Evolutionary conservation across 2,797 vertebrate species (phyloP), one percentile per base, ranked within the genome.

Genomic region (Acridotheres tristis): DNA sequence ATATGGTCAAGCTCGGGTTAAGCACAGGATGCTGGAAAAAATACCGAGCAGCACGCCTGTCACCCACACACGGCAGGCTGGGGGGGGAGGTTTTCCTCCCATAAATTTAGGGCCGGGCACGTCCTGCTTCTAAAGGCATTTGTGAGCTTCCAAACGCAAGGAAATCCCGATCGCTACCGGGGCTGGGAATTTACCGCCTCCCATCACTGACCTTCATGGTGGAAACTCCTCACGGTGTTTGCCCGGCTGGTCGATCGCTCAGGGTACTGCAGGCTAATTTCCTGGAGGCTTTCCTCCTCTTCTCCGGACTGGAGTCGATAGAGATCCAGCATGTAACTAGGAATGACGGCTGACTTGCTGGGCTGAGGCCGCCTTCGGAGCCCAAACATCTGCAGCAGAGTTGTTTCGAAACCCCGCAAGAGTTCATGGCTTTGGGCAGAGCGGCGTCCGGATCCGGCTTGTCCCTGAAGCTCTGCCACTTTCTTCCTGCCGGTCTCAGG

Each of bases 151-250:
- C 85, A 81, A 88, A 90, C 2, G 16, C 72, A 57, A 57, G 79
- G 88, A 88, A 95, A 93, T 79, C 92, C 95, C 84, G 36, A 65
- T 55, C 32, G 43, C 84, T 53, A 43, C 72, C 8, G 17, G 27
- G 75, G 42, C 62, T 81, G 88, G 69, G 89, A 73, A 90, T 93
- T 76, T 66, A 71, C 89, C 75, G 81, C 84, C 55, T 90, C 90
- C 86, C 88, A 84, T 96, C 95, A 96, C 98, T 98, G 97, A 99
- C 99, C 99, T 98, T 99, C 99, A 97, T 99, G 99, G 96, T 99
- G 99, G 98, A 99, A 99, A 85, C 99, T 99, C 97, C 99, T 99
- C 97, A 99, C 99, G 86, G 99, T 99, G 98, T 99, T 99, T 92
- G 99, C 99, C 76, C 99, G 98, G 97, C 99, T 99, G 93, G 99